Conservation (phyloP, 2,113 vertebrate species). For the Centrocercus urophasianus region DNA sequence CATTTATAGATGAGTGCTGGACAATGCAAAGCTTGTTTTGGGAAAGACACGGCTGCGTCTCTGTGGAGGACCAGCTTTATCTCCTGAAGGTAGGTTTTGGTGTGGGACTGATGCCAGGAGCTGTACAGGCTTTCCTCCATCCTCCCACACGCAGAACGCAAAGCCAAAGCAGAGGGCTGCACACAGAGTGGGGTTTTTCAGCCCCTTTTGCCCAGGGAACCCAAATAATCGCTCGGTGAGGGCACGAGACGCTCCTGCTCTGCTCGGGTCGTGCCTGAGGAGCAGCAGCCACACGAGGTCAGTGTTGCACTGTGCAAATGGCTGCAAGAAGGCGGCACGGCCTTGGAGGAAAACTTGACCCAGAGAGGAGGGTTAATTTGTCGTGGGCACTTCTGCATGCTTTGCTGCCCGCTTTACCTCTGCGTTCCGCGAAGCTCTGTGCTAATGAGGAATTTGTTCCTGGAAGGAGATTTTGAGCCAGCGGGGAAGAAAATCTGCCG, state of each 20-base stretch:
- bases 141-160: accelerated
- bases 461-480: neutral
- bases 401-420: neutral
- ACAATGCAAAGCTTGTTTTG: neutral
- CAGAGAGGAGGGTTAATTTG: neutral
- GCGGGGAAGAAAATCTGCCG: accelerated
- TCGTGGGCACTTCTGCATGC: neutral
- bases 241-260: neutral
- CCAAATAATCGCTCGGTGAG: accelerated
- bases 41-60: accelerated
- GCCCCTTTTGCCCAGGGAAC: neutral
- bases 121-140: neutral
- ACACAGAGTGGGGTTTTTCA: neutral
- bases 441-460: accelerated
- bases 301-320: conserved; percentile 58
- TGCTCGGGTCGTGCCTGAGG: neutral
- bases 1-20: neutral
- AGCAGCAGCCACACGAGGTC: conserved; percentile 69
- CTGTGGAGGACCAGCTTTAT: neutral
- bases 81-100: neutral
- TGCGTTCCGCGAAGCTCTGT: neutral
- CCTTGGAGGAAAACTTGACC: conserved; percentile 38
- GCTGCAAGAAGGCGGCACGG: neutral
- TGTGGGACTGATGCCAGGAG: neutral
- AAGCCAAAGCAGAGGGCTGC: accelerated